Conservation (phyloP, 2,113 vertebrate species). For the Carettochelys insculpta region DNA sequence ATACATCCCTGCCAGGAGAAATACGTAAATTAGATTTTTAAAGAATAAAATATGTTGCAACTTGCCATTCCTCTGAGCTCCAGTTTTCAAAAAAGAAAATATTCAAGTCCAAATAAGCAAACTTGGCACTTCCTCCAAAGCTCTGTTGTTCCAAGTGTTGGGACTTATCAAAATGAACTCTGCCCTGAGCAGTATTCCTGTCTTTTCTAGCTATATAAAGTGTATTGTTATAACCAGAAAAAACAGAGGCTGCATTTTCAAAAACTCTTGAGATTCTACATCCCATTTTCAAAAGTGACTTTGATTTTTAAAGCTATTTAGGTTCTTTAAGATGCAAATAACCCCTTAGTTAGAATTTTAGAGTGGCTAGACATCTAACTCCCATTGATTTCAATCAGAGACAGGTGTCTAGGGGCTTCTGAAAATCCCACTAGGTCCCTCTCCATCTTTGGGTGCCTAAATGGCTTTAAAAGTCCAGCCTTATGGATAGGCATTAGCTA, state of each 20-base stretch:
- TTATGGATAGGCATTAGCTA: background rate
- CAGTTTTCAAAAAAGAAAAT: background rate
- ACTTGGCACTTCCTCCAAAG: background rate
- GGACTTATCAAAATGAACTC: conserved; percentile 8
- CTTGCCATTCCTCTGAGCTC: fast-evolving
- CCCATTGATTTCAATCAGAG: background rate
- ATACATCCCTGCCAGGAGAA: fast-evolving
- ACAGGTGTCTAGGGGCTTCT: background rate
- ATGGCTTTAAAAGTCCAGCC: background rate
- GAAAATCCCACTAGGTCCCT: background rate
- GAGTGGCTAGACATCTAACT: background rate
- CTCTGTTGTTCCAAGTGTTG: background rate
- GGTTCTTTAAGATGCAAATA: background rate
- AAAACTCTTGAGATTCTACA: background rate
- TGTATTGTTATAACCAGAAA: background rate
- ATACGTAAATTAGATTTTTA: background rate
- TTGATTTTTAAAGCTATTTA: background rate
- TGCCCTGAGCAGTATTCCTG: background rate
- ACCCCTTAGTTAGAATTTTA: background rate
- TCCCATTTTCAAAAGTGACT: background rate
- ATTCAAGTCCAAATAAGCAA: background rate
- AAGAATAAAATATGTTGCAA: background rate
- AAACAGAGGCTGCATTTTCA: background rate
- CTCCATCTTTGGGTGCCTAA: background rate
- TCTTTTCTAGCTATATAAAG: background rate